These are phyloP conservation scores for Ochropleura leucogaster DNA, from an alignment of 2,888 invertebrate species.

Conservation along the genomic window DNA sequence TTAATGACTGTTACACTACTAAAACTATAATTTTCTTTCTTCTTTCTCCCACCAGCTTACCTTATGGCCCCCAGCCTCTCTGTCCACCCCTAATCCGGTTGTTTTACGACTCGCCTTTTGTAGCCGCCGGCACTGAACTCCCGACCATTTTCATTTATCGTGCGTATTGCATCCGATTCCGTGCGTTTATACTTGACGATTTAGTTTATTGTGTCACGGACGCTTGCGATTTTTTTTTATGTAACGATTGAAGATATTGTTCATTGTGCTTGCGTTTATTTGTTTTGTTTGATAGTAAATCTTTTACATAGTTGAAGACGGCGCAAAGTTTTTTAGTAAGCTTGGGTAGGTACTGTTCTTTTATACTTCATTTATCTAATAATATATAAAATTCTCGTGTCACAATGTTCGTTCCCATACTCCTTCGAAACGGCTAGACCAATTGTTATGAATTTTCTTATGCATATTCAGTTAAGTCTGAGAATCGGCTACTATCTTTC, in stretches of 20 bases:
- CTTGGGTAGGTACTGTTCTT: neutral
- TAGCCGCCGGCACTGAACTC: constrained; percentile 80
- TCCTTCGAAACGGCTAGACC: too few relatives aligned
- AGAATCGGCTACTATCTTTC: too few relatives aligned
- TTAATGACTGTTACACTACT: too few relatives aligned
- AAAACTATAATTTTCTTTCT: neutral
- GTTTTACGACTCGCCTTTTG: constrained; percentile 86
- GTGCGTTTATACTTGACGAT: constrained; percentile 72
- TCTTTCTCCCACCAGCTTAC: constrained; percentile 42
- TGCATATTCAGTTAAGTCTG: too few relatives aligned
- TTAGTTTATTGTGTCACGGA: constrained; percentile 72
- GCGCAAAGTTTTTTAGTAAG: too few relatives aligned
- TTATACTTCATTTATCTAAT: neutral
- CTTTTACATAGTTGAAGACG: neutral
- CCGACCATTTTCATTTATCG: constrained; percentile 85
- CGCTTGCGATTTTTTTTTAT: constrained; percentile 45
- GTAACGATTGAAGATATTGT: constrained; percentile 33
- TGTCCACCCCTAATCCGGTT: constrained; percentile 84
- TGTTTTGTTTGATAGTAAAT: neutral
- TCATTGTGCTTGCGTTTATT: constrained; percentile 8
- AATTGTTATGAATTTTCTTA: too few relatives aligned
- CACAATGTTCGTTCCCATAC: too few relatives aligned
- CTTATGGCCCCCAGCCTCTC: constrained; percentile 68
- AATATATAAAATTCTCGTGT: neutral
- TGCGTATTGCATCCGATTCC: constrained; percentile 75